A percentile compares a stretch with the other conserved stretches of the same genome.
phyloP scores from a whole-genome alignment of 2,888 invertebrate species.

The Anthoptus insignis region DNA sequence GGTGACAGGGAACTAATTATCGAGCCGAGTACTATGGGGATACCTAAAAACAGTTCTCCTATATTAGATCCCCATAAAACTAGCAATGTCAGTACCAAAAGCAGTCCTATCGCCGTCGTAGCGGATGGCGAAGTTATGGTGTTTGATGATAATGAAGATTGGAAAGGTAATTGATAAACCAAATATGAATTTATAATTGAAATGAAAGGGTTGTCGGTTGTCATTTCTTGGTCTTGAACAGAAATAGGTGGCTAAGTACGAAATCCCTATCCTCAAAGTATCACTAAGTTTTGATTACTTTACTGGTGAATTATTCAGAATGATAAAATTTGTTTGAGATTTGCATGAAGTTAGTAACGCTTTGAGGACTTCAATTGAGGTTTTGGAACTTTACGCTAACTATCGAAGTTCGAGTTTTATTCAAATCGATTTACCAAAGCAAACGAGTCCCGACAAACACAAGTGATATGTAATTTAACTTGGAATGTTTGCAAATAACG shows the following conservation, averaged over 20 bases:
- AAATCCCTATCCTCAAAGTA: constrained; percentile 14
- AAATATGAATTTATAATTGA: not conserved
- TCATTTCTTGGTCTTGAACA: not conserved
- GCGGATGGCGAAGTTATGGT: constrained; percentile 94
- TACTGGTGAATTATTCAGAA: constrained; percentile 26
- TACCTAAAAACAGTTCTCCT: constrained; percentile 81
- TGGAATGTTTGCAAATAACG: constrained; percentile 6
- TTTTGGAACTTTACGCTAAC: constrained; percentile 29
- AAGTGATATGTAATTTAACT: constrained; percentile 23
- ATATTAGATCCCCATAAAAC: constrained; percentile 81
- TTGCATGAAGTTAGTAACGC: constrained; percentile 30
- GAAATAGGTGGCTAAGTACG: not conserved
- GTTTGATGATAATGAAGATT: constrained; percentile 95
- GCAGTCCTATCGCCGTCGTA: constrained; percentile 88
- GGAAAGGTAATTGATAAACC: constrained; percentile 87
- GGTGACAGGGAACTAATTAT: constrained; percentile 70
- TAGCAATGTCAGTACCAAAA: constrained; percentile 74
- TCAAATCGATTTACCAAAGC: constrained; percentile 22
- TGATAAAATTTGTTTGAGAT: constrained; percentile 28
- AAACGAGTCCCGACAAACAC: constrained; percentile 10
- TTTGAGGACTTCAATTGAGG: constrained; percentile 27
- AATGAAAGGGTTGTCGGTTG: not conserved
- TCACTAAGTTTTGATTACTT: constrained; percentile 32
- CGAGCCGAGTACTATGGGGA: constrained; percentile 71
- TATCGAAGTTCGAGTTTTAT: constrained; percentile 30